Base-by-base conservation (phyloP, 2,797 vertebrate genomes). In the Odontamblyopus lacepedii region DNA sequence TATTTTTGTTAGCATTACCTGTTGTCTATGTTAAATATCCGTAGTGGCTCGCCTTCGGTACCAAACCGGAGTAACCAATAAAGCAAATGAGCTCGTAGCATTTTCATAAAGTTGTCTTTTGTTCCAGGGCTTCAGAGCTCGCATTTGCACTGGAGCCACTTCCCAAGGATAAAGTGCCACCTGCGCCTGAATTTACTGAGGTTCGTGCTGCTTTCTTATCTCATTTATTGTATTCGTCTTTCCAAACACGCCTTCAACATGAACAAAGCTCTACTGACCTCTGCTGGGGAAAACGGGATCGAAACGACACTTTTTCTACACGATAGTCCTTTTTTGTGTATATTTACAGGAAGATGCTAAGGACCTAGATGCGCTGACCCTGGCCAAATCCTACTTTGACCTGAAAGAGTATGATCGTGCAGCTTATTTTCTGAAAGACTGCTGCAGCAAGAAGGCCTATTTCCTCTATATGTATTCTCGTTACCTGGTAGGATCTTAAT, bases 381-480 rank as follows among this genome's bases (percentile, higher is more conserved):
- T 99, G 86, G 98, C 98, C 44, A 99, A 99, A 83, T 97, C 97
- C 27, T 99, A 99, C 90, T 99, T 99, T 72, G 98, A 99, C 85
- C 93, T 99, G 67, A 99, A 99, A 87, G 98, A 99, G 75, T 99
- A 99, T 86, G 98, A 99, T 71, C 95, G 98, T 13, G 96, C 98
- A 77, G 97, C 98, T 0, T 98, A 97, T 84, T 99, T 99, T 73
- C 92, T 99, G 29, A 94, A 96, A 71, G 97, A 95, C 78, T 99
- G 98, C 88, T 95, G 94, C 85, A 99, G 98, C 89, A 96, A 96
- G 86, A 99, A 99, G 86, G 97, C 98, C 41, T 99, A 99, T 87
- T 99, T 99, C 85, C 89, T 99, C 32, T 99, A 97, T 79, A 99
- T 99, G 98, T 99, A 99, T 87, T 99, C 98, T 44, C 95, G 97